These are phyloP conservation scores for Anguilla megastoma DNA, from an alignment of 2,797 vertebrate species.

Conservation along the genomic window DNA sequence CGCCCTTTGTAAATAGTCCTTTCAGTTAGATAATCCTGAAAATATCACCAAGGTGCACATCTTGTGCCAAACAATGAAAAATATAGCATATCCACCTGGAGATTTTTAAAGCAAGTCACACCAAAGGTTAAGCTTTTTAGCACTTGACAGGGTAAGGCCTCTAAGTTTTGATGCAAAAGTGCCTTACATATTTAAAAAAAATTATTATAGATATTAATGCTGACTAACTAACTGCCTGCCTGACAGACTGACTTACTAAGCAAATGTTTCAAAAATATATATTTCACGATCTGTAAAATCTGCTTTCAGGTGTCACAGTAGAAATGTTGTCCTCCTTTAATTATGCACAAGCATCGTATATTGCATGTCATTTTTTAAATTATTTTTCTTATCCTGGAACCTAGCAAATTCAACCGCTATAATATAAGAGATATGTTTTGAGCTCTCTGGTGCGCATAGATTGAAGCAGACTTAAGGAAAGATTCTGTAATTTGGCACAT, in stretches of 20 bases:
- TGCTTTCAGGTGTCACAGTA: not conserved
- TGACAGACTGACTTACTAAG: not conserved
- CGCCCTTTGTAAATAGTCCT: not conserved
- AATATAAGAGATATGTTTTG: not conserved
- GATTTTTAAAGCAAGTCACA: not conserved
- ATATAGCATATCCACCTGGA: not conserved
- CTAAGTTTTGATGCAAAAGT: not conserved
- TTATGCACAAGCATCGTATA: not conserved
- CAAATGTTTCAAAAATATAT: not conserved
- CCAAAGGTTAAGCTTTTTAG: not conserved
- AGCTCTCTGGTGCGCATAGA: not conserved
- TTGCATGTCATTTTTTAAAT: not conserved
- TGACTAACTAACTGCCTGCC: too few relatives aligned
- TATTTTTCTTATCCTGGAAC: not conserved
- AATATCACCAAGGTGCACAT: not conserved
- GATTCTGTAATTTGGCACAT: slow-evolving; percentile 15
- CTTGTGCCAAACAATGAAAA: not conserved
- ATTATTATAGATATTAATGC: not conserved
- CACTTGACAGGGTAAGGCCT: not conserved
- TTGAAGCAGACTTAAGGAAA: slow-evolving; percentile 23
- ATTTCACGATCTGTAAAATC: not conserved
- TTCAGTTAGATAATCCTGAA: not conserved
- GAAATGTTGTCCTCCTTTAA: not conserved
- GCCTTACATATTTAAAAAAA: not conserved
- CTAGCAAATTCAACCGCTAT: not conserved